Base-by-base conservation (phyloP, 2,888 invertebrate species). In the Oxytorus armatus region DNA sequence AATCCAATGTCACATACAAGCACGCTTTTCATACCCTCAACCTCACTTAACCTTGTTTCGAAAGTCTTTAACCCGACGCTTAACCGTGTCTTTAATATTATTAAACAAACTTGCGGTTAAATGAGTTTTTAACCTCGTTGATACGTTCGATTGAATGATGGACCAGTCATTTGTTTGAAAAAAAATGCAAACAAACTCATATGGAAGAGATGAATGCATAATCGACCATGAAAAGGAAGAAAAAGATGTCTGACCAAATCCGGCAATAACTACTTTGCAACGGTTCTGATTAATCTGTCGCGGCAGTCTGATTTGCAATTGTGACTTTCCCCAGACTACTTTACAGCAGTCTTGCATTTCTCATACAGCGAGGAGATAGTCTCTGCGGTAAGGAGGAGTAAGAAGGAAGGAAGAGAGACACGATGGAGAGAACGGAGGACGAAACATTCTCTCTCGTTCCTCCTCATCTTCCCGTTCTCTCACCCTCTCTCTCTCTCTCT, bases 281-380 rank as follows among this genome's bases (percentile, higher is more conserved):
- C 29, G 73, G n/a, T 69, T 49, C 69, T 63, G 72, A 73, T 69
- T 73, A 55, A 73, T 80, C 77, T 25, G 77, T 57, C 68, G n/a
- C n/a, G 42, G 29, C 61, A 61, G 55, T 69, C 65, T 59, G 51
- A 36, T 25, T 47, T 23, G 63, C 53, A 65, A 63, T 66, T 25
- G 29, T 61, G 69, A 77, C 55, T 61, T 78, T 68, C 68, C 33
- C 61, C 36, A 75, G 70, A 72, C 66, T 69, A 63, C 61, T 42
- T 68, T 73, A 73, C 53, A 73, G 51, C 23, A 18, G 63, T 47
- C 57, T 57, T 73, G 53, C 68, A 66, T 59, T 74, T 63, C 47
- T 55, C 77, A 69, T 25, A 29, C 3, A 3, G 29, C 29, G 63
- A 73, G 57, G 51, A 51, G 63, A 77, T 63, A 53, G 68, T 63